These are phyloP conservation scores for Drosophila meridiana DNA, from an alignment of 2,888 invertebrate species.

Conservation along the genomic window DNA sequence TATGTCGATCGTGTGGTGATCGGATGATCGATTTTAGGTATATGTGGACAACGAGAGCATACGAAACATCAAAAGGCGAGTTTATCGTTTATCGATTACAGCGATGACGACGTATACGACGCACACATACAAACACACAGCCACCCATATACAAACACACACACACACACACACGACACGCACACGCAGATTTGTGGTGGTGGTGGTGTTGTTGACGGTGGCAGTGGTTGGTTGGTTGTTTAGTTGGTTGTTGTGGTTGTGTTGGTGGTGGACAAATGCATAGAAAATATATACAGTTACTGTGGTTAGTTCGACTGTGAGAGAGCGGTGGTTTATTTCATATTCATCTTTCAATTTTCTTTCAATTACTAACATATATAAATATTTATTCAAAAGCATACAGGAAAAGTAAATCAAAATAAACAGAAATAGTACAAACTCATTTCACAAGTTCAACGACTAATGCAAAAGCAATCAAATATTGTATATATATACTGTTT, in stretches of 20 bases:
- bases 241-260: slow-evolving; percentile 50
- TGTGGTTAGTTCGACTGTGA: slow-evolving; percentile 74
- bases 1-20: slow-evolving; percentile 17
- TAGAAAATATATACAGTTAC: slow-evolving; percentile 80
- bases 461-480: slow-evolving; percentile 81
- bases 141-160: slow-evolving; percentile 31
- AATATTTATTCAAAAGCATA: slow-evolving; percentile 70
- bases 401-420: slow-evolving; percentile 45
- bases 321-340: slow-evolving; percentile 60
- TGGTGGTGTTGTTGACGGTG: slow-evolving; percentile 28
- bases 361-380: slow-evolving; percentile 37
- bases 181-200: slow-evolving; percentile 13
- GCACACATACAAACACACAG: slow-evolving; percentile 39
- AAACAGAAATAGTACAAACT: slow-evolving; percentile 55
- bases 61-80: slow-evolving; percentile 56
- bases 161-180: slow-evolving; percentile 23
- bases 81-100: slow-evolving; percentile 45
- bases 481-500: slow-evolving; percentile 25
- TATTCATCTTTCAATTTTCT: slow-evolving; percentile 19
- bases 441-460: slow-evolving; percentile 72
- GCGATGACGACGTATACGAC: slow-evolving; percentile 65
- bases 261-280: slow-evolving; percentile 75
- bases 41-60: slow-evolving; percentile 56
- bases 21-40: slow-evolving; percentile 30
- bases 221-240: slow-evolving; percentile 21